Percentiles rank a stretch among this genome's conserved stretches.
phyloP scores from a whole-genome alignment of 2,797 vertebrate genomes.

The Clamator glandarius region DNA sequence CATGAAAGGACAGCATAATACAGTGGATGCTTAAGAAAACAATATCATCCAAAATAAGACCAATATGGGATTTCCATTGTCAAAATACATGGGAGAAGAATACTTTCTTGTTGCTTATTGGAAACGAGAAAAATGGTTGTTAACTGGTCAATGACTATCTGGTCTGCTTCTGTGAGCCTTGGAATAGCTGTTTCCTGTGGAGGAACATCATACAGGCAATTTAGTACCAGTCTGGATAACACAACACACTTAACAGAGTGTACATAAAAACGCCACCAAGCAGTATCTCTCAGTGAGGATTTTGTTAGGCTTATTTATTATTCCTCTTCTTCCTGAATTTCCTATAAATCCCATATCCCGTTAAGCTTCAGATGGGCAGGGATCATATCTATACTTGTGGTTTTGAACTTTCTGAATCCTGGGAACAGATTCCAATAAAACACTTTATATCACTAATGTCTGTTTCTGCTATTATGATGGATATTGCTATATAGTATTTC shows the following conservation, averaged over 20 bases:
- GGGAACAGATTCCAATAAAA: not conserved
- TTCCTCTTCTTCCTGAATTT: not conserved
- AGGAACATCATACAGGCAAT: not conserved
- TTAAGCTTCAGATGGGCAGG: not conserved
- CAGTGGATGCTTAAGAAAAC: not conserved
- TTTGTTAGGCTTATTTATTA: not conserved
- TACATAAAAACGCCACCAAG: not conserved
- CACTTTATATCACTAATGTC: not conserved
- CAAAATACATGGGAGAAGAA: not conserved
- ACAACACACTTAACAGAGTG: not conserved
- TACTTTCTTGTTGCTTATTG: not conserved
- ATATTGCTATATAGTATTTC: not conserved
- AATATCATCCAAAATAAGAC: not conserved
- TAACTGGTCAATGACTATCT: not conserved
- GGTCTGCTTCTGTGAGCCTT: not conserved
- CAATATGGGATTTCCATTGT: not conserved
- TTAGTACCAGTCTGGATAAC: not conserved
- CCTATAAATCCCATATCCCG: not conserved
- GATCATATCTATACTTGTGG: not conserved
- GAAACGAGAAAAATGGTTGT: not conserved
- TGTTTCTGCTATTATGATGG: not conserved
- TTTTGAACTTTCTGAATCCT: not conserved
- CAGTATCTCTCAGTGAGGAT: not conserved
- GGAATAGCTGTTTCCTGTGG: not conserved
- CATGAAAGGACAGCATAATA: not conserved